A percentile compares a stretch with the other conserved stretches of the same genome.
Conservation (phyloP, 92 coral and sea anemone species). For the Epizoanthus ramosus region DNA sequence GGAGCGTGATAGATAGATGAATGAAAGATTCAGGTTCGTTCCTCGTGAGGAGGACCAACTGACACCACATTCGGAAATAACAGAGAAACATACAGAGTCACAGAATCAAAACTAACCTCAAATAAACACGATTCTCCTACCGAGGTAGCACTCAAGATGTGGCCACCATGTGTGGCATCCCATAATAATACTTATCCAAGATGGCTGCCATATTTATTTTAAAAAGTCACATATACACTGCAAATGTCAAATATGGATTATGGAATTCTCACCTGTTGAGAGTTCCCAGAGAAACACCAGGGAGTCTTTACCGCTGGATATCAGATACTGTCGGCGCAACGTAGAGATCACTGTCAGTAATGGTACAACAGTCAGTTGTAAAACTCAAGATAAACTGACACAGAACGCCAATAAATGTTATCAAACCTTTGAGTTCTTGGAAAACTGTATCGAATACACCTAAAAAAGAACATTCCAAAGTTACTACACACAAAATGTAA, state of each 20-base stretch:
- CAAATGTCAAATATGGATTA: too few relatives aligned
- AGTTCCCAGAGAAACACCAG: constrained; percentile 95
- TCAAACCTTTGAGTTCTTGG: constrained; percentile 90
- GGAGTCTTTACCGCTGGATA: constrained; percentile 95
- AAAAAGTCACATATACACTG: too few relatives aligned
- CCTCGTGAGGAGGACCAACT: too few relatives aligned
- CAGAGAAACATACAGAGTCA: too few relatives aligned
- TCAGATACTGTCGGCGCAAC: constrained; percentile 69
- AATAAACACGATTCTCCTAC: too few relatives aligned
- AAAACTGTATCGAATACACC: constrained; percentile 92
- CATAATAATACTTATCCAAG: neutral
- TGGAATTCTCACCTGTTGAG: constrained; percentile 77
- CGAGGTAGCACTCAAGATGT: too few relatives aligned
- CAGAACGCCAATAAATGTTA: neutral
- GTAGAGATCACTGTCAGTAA: neutral
- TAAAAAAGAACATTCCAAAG: neutral
- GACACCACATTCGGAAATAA: too few relatives aligned
- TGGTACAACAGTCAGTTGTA: neutral
- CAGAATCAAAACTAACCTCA: too few relatives aligned
- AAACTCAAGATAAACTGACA: neutral
- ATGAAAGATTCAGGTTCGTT: too few relatives aligned
- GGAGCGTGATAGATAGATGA: too few relatives aligned
- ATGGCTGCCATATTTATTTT: too few relatives aligned
- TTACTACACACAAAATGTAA: neutral
- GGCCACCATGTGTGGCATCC: neutral